phyloP scores from a whole-genome alignment of 2,797 vertebrate species.

The Phalanger gymnotis region DNA sequence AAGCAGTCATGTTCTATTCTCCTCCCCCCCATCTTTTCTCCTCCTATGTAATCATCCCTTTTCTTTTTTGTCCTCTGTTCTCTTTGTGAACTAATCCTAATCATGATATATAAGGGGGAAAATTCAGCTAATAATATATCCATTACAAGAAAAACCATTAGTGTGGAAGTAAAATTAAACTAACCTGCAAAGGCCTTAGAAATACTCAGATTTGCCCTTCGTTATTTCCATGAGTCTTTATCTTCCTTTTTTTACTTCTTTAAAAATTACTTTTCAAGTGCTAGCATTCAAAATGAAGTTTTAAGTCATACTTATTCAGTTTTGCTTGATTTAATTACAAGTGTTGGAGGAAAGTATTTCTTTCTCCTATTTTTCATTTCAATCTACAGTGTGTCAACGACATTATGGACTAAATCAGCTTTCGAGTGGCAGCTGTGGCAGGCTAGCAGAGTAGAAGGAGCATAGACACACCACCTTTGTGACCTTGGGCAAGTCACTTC shows the following conservation, averaged over 20 bases:
- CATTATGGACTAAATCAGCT: not conserved
- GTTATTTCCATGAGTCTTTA: not conserved
- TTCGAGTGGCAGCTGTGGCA: not conserved
- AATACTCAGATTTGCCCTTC: not conserved
- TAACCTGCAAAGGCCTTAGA: not conserved
- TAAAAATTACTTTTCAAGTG: conserved; percentile 44
- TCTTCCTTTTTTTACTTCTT: conserved; percentile 37
- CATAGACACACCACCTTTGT: not conserved
- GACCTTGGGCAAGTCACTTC: not conserved
- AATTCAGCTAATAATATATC: not conserved
- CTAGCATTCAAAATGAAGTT: conserved; percentile 52
- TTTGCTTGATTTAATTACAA: conserved; percentile 48
- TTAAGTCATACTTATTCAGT: conserved; percentile 37
- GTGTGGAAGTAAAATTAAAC: conserved; percentile 23
- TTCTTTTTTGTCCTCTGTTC: not conserved
- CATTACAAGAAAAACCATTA: not conserved
- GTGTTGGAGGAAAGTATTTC: conserved; percentile 24
- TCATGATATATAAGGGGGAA: not conserved
- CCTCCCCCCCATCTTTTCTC: not conserved
- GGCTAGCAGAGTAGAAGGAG: not conserved
- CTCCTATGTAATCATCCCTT: not conserved
- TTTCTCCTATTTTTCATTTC: conserved; percentile 47
- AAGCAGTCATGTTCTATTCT: not conserved
- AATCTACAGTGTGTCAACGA: conserved; percentile 22
- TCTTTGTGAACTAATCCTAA: not conserved